A percentile compares a stretch with the other conserved stretches of the same genome.
Conservation (phyloP, 92 coral and sea anemone species). For the Bergia sp. region DNA sequence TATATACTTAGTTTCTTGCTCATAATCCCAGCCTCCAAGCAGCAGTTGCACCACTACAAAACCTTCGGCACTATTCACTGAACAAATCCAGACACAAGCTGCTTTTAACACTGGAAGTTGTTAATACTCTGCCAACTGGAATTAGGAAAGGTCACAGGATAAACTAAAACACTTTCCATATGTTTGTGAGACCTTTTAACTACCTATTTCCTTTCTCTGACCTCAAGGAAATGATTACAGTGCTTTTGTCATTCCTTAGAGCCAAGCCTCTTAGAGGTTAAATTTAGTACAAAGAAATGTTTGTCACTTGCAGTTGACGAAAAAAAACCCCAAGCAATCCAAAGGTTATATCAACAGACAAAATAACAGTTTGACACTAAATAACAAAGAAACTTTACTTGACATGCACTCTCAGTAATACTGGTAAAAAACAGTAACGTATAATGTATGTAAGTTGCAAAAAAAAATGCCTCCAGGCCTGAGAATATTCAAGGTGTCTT, state of each 20-base stretch:
- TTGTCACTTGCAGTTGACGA: background rate
- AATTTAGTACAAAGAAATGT: background rate
- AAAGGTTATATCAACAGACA: too few species aligned
- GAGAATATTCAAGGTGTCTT: background rate
- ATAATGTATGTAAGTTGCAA: background rate
- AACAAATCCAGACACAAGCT: background rate
- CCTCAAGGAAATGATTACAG: background rate
- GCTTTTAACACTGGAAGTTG: background rate
- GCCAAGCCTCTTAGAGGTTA: background rate
- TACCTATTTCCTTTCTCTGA: constrained; percentile 2
- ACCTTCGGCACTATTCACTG: background rate
- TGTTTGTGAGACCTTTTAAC: background rate
- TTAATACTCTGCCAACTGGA: background rate
- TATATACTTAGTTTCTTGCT: constrained; percentile 25
- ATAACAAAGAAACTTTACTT: background rate
- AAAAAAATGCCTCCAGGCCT: background rate
- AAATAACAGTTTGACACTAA: too few species aligned
- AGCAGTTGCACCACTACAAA: background rate
- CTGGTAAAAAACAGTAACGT: too few species aligned
- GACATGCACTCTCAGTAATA: too few species aligned
- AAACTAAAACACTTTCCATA: background rate
- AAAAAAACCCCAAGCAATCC: too few species aligned
- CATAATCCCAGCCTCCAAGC: constrained; percentile 5
- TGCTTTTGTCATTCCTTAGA: background rate
- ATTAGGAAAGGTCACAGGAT: constrained; percentile 8